Conservation (phyloP, 2,113 vertebrate species). For the human (Homo sapiens) region GRCh38 chr4:164804001-164804500, state of each 20-base stretch:
- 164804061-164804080: no score
- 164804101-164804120: no score
- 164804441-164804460: background rate
- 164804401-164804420: background rate
- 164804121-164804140: no score
- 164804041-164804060: no score
- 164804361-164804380: background rate
- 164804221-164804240: background rate
- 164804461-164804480: background rate
- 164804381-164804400: background rate
- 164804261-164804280: background rate
- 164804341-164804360: background rate
- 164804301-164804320: background rate
- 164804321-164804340: background rate
- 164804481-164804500: background rate
- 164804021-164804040: no score
- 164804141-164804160: no score
- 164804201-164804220: background rate
- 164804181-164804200: background rate
- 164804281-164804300: background rate
- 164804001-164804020: no score
- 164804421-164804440: background rate
- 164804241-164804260: background rate
- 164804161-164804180: no score
- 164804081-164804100: no score